phyloP scores from a whole-genome alignment of 2,113 vertebrate species.

The Nesoenas mayeri region DNA sequence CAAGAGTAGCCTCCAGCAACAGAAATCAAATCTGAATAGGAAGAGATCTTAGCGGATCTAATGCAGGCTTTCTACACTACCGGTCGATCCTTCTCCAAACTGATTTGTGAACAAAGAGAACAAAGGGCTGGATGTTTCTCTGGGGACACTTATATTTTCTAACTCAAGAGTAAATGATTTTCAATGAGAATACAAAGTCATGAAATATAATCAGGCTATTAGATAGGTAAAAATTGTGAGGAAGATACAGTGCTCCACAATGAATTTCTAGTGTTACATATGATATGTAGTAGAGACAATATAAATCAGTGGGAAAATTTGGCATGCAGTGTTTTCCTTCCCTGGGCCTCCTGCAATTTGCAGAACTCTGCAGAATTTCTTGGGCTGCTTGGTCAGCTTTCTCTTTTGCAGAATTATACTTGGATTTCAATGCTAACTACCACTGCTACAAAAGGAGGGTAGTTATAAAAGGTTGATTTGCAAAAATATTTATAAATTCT shows the following conservation, averaged over 20 bases:
- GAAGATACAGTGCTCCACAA: not conserved
- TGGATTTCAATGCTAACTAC: slow-evolving; percentile 41
- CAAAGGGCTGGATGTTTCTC: slow-evolving; percentile 60
- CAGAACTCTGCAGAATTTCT: slow-evolving; percentile 57
- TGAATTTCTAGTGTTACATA: not conserved
- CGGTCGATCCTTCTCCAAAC: slow-evolving; percentile 57
- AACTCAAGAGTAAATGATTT: slow-evolving; percentile 54
- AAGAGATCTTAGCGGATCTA: slow-evolving; percentile 68
- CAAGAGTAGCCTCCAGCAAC: slow-evolving; percentile 63
- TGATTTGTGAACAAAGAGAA: slow-evolving; percentile 67
- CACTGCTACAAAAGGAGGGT: slow-evolving; percentile 18
- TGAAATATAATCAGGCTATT: slow-evolving; percentile 45
- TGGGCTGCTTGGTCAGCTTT: slow-evolving; percentile 49
- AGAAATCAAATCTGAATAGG: slow-evolving; percentile 61
- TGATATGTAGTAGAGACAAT: slow-evolving; percentile 31
- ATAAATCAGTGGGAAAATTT: slow-evolving; percentile 46
- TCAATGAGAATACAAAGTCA: slow-evolving; percentile 45
- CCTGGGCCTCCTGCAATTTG: slow-evolving; percentile 43
- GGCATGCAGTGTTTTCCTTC: slow-evolving; percentile 31
- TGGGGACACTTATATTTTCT: slow-evolving; percentile 55
- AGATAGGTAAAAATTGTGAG: not conserved
- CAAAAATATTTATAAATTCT: slow-evolving; percentile 53
- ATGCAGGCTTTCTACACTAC: slow-evolving; percentile 41
- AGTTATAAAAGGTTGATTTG: slow-evolving; percentile 53
- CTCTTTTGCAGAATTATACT: slow-evolving; percentile 36